A percentile compares a stretch with the other conserved stretches of the same genome.
Evolutionary conservation across 2,797 vertebrate species (phyloP).

Genomic region (Sorex maritimensis): DNA sequence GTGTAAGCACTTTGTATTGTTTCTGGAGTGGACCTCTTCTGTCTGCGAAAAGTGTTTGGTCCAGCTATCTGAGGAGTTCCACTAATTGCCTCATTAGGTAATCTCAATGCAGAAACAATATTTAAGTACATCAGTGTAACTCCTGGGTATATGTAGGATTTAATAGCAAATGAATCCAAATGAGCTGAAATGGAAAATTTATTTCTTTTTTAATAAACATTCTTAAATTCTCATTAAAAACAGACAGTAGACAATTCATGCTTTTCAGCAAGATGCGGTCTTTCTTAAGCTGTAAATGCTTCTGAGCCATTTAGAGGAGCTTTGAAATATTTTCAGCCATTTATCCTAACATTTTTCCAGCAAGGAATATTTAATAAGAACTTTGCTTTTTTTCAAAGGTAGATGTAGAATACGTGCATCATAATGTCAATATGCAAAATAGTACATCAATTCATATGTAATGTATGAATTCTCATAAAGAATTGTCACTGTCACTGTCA

Average conservation of each 20-base stretch:
- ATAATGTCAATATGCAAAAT: slow-evolving; percentile 37
- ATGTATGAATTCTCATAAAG: slow-evolving; percentile 41
- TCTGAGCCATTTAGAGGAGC: slow-evolving; percentile 70
- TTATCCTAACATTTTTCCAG: slow-evolving; percentile 69
- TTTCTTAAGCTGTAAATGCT: slow-evolving; percentile 75
- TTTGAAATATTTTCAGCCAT: slow-evolving; percentile 77
- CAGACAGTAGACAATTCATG: slow-evolving; percentile 75
- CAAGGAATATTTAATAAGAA: slow-evolving; percentile 49
- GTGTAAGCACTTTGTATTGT: slow-evolving; percentile 50
- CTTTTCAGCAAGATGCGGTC: slow-evolving; percentile 79
- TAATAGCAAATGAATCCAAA: slow-evolving; percentile 86
- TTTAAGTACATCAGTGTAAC: slow-evolving; percentile 84
- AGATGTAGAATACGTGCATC: slow-evolving; percentile 49
- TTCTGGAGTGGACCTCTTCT: slow-evolving; percentile 74
- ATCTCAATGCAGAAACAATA: slow-evolving; percentile 81
- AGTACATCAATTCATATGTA: slow-evolving; percentile 35
- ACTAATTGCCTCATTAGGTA: slow-evolving; percentile 86
- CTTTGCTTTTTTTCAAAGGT: slow-evolving; percentile 62
- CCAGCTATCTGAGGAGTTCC: slow-evolving; percentile 83
- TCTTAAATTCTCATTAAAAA: slow-evolving; percentile 87
- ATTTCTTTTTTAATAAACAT: slow-evolving; percentile 86
- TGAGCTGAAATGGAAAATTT: slow-evolving; percentile 87
- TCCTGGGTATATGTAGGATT: slow-evolving; percentile 85
- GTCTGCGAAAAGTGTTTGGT: slow-evolving; percentile 77
- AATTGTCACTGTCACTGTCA: neutral